phyloP scores from a whole-genome alignment of 2,797 vertebrate species.

The Numenius phaeopus region DNA sequence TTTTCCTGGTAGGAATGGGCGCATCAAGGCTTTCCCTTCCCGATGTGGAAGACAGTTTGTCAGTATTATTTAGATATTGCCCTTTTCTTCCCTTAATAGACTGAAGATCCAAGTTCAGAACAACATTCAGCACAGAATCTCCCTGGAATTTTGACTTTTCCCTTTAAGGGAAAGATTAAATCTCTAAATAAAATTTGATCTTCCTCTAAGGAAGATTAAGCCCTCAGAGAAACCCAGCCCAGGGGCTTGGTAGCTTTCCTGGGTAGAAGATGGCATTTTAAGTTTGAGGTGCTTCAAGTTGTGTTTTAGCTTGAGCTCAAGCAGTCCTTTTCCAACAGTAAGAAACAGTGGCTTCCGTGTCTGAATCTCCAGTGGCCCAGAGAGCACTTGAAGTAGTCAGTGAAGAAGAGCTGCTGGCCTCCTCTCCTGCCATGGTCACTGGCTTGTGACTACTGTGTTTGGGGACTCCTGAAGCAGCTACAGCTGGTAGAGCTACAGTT shows the following conservation, averaged over 20 bases:
- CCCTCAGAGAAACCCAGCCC: background rate
- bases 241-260: background rate
- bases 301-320: background rate
- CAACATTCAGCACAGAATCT: background rate
- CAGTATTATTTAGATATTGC: background rate
- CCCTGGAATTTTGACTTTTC: background rate
- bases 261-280: background rate
- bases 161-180: too few species aligned
- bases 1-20: background rate
- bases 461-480: background rate
- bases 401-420: background rate
- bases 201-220: background rate
- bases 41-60: background rate
- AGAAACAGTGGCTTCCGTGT: background rate
- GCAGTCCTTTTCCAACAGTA: background rate
- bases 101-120: background rate
- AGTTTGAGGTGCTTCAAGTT: background rate
- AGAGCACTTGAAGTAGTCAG: background rate
- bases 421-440: background rate
- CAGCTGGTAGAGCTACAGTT: background rate
- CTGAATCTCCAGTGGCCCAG: background rate
- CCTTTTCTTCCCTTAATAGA: fast-evolving
- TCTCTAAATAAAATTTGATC: too few species aligned
- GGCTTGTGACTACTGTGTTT: background rate
- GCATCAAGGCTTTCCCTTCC: background rate